phyloP scores from a whole-genome alignment of 2,888 invertebrate species.

The Lithophane semibrunnea region DNA sequence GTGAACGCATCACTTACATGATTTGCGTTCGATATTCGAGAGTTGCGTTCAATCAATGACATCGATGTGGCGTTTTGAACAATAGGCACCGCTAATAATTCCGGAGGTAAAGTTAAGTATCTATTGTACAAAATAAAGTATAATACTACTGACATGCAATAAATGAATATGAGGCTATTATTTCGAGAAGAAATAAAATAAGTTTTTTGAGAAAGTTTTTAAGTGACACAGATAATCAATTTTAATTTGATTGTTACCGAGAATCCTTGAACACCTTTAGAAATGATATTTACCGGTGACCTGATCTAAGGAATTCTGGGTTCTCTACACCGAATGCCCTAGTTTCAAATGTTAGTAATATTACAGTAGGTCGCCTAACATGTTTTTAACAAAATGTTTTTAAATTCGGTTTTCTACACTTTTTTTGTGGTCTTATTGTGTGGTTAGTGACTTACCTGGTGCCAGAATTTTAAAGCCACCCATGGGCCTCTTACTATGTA shows the following conservation, averaged over 20 bases:
- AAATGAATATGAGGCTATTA: not conserved
- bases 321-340: not conserved
- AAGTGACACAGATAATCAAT: not conserved
- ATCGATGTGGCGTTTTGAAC: not conserved
- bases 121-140: not conserved
- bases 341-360: slow-evolving; percentile 3
- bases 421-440: no score
- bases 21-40: not conserved
- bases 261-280: not conserved
- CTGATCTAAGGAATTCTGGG: no score
- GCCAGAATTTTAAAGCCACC: no score
- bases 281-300: not conserved
- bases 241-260: not conserved
- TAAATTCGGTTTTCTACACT: no score
- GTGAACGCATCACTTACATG: not conserved
- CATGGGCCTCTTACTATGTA: no score
- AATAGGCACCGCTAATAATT: not conserved
- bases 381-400: no score
- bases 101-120: not conserved
- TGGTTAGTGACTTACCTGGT: no score
- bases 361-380: not conserved
- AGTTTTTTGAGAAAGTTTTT: not conserved
- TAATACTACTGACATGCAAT: no score
- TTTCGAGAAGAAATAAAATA: not conserved
- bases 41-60: not conserved